A percentile compares a stretch with the other conserved stretches of the same genome.
phyloP scores from a whole-genome alignment of 92 coral and sea anemone species.

The Phymanthus crucifer region DNA sequence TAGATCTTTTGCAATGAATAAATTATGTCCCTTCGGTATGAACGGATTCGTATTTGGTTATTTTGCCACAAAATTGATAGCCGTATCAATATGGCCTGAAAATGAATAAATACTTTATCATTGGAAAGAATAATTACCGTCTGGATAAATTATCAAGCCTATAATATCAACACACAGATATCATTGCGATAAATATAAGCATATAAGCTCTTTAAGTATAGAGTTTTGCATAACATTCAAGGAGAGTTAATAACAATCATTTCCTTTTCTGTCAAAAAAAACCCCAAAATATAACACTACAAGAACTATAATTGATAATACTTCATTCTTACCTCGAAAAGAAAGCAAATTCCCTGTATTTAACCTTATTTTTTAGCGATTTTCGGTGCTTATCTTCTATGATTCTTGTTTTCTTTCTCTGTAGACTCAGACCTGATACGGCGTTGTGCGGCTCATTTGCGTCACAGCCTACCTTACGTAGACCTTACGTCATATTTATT shows the following conservation, averaged over 20 bases:
- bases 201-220: too few species aligned
- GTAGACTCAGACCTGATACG: neutral
- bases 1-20: neutral
- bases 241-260: too few species aligned
- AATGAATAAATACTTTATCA: neutral
- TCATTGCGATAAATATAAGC: neutral
- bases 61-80: neutral
- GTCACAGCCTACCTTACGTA: neutral
- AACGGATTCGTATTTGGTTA: neutral
- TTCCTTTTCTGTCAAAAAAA: too few species aligned
- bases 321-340: neutral
- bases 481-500: neutral
- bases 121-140: neutral
- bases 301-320: neutral
- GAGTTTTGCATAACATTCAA: too few species aligned
- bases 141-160: neutral
- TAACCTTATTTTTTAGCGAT: neutral
- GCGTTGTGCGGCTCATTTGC: neutral
- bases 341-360: neutral
- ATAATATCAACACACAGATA: neutral
- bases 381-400: neutral
- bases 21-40: neutral
- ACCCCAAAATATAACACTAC: neutral
- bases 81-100: neutral
- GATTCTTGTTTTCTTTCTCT: neutral